Conservation (phyloP, 1,140 invertebrate species). For the Holcopasites calliopsidis region DNA sequence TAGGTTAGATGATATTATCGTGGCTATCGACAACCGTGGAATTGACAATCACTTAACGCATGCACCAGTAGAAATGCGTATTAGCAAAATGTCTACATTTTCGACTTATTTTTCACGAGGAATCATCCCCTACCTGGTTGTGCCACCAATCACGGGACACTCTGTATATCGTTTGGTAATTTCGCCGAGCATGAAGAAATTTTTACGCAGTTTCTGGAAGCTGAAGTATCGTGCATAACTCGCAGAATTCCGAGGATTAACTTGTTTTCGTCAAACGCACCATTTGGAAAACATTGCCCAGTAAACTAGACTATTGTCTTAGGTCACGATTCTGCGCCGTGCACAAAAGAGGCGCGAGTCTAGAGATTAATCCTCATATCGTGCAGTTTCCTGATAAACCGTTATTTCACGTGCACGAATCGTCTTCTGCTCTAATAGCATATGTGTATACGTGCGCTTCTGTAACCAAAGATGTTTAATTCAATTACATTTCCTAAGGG, state of each 20-base stretch:
- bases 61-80: too few species aligned
- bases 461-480: neutral
- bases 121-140: too few species aligned
- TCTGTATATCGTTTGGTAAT: too few species aligned
- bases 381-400: neutral
- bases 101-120: too few species aligned
- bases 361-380: conserved; percentile 2
- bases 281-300: neutral
- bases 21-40: too few species aligned
- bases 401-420: neutral
- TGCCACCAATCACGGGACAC: too few species aligned
- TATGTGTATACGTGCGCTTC: too few species aligned
- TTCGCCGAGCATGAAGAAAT: too few species aligned
- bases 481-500: too few species aligned
- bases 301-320: conserved; percentile 21
- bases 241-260: neutral
- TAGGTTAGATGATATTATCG: too few species aligned
- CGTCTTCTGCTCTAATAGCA: neutral
- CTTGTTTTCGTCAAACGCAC: neutral
- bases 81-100: too few species aligned
- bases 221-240: neutral
- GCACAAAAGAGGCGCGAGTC: neutral
- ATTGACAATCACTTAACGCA: too few species aligned
- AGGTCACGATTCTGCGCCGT: neutral
- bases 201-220: neutral